Evolutionary conservation across 2,113 vertebrate genomes (phyloP).

Genomic region (Numenius arquata): DNA sequence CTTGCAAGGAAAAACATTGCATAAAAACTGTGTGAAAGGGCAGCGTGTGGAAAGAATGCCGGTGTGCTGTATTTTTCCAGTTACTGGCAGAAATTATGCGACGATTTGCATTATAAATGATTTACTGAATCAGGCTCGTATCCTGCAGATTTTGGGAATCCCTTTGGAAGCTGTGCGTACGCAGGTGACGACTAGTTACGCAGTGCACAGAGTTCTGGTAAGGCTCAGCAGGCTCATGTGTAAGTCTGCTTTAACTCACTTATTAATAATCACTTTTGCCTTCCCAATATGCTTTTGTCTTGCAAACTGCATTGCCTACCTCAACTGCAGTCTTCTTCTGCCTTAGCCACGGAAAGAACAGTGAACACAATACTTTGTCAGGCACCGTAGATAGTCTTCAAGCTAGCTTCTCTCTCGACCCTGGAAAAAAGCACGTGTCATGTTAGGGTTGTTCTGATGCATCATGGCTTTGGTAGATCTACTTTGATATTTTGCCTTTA

Average conservation of each 20-base stretch:
- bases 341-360: not conserved
- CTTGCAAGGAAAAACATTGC: not conserved
- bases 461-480: not conserved
- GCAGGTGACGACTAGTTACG: not conserved
- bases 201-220: not conserved
- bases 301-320: not conserved
- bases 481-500: not conserved
- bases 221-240: not conserved
- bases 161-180: not conserved
- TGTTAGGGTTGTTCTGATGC: not conserved
- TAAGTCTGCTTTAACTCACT: not conserved
- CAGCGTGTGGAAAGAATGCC: not conserved
- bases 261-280: not conserved
- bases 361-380: not conserved
- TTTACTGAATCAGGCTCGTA: not conserved
- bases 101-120: not conserved
- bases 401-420: not conserved
- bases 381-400: not conserved
- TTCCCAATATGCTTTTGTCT: not conserved
- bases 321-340: not conserved
- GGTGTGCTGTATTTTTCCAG: not conserved
- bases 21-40: not conserved
- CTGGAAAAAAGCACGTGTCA: not conserved
- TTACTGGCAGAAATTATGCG: not conserved
- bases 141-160: not conserved